Conservation (phyloP, 92 coral and sea anemone genomes). For the Palythoa heliodiscus region DNA sequence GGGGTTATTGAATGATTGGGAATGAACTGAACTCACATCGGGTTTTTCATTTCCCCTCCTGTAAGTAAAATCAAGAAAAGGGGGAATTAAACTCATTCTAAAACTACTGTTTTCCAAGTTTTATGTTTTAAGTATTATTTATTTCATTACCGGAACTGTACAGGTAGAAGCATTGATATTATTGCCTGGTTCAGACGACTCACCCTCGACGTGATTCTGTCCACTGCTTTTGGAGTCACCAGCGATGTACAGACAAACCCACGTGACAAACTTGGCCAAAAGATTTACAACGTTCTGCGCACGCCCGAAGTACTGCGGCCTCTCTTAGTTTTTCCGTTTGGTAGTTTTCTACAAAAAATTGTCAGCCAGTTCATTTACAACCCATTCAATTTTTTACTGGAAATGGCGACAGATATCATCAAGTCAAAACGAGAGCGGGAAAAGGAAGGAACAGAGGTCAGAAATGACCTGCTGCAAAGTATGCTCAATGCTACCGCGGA, state of each 20-base stretch:
- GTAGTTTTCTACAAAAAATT: conserved; percentile 24
- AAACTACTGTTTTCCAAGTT: no score
- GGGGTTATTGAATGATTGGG: no score
- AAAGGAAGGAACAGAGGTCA: neutral
- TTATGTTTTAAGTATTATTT: neutral
- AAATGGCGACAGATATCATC: conserved; percentile 21
- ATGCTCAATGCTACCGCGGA: conserved; percentile 25
- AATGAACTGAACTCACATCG: no score
- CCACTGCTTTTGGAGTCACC: conserved; percentile 31
- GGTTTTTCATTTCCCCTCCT: no score
- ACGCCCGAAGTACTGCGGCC: conserved; percentile 36
- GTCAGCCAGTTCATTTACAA: conserved; percentile 33
- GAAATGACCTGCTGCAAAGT: conserved; percentile 32
- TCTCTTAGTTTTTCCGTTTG: conserved; percentile 14
- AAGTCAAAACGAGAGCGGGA: conserved; percentile 20
- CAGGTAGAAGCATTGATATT: conserved; percentile 34
- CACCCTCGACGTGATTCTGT: conserved; percentile 27
- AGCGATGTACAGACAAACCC: conserved; percentile 31
- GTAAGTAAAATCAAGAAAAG: neutral
- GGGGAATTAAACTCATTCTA: neutral
- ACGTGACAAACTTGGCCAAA: conserved; percentile 1
- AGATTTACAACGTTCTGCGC: conserved; percentile 16
- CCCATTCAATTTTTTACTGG: conserved; percentile 25
- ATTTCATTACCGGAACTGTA: neutral
- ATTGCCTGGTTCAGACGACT: conserved; percentile 32